Evolutionary conservation across 2,888 invertebrate species (phyloP).

Genomic region (Tetragonisca angustula): DNA sequence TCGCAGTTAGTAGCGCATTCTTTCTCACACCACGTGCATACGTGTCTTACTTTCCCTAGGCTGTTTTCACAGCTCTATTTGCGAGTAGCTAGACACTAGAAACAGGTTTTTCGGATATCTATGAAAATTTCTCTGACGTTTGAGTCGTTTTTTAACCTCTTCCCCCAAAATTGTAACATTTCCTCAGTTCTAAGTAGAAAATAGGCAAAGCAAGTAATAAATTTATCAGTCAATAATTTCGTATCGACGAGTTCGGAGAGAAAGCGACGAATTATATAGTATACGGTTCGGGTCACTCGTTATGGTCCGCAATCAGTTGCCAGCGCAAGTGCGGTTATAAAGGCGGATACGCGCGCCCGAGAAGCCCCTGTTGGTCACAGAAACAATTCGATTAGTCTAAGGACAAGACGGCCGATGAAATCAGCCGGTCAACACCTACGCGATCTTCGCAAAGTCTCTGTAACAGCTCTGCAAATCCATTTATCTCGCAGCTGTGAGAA

Average conservation of each 20-base stretch:
- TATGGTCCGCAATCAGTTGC: no score
- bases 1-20: constrained; percentile 2
- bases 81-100: neutral
- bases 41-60: neutral
- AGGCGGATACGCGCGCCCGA: no score
- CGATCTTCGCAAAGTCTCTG: neutral
- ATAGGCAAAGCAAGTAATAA: no score
- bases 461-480: neutral
- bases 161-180: no score
- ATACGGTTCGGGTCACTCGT: no score
- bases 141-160: neutral
- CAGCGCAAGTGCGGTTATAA: no score
- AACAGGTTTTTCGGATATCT: neutral
- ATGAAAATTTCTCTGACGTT: neutral
- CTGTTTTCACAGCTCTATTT: neutral
- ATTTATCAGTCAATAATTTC: no score
- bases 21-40: neutral
- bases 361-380: constrained; percentile 27
- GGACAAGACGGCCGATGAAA: constrained; percentile 23
- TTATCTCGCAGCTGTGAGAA: neutral
- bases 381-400: constrained; percentile 41
- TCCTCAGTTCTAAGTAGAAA: no score
- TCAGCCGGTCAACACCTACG: constrained; percentile 21
- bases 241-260: no score
- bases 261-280: no score